Percentiles rank a stretch among this genome's conserved stretches.
Evolutionary conservation across 1,140 invertebrate species (phyloP).

Genomic region (Pentalonia nigronervosa): DNA sequence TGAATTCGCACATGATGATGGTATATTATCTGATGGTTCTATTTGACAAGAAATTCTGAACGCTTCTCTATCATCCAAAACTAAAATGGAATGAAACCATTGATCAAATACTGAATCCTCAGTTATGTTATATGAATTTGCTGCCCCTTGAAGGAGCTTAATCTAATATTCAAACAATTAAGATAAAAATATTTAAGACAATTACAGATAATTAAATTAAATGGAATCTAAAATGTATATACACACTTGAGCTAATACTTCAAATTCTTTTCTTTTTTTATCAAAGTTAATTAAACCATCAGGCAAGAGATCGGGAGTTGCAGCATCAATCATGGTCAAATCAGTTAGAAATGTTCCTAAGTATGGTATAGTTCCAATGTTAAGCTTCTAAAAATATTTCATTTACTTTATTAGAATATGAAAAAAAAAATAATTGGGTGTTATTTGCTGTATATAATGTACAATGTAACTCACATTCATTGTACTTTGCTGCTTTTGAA

Average conservation of each 20-base stretch:
- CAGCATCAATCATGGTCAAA: conserved; percentile 98
- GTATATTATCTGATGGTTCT: conserved; percentile 72
- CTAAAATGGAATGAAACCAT: conserved; percentile 91
- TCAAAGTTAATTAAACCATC: conserved; percentile 97
- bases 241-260: conserved; percentile 86
- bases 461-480: conserved; percentile 65
- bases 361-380: conserved; percentile 96
- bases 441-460: neutral
- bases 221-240: neutral
- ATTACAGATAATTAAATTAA: neutral
- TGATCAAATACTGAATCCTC: conserved; percentile 84
- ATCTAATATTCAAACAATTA: conserved; percentile 69
- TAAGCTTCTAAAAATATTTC: conserved; percentile 62
- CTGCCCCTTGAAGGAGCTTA: conserved; percentile 94
- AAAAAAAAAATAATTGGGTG: conserved; percentile 22
- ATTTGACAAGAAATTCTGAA: conserved; percentile 91
- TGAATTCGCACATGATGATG: conserved; percentile 47
- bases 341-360: conserved; percentile 98
- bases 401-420: conserved; percentile 18
- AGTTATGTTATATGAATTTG: conserved; percentile 91
- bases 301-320: conserved; percentile 85
- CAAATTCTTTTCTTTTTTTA: conserved; percentile 97
- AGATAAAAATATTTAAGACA: neutral
- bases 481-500: conserved; percentile 77
- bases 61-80: conserved; percentile 89